Evolutionary conservation across 2,888 invertebrate species (phyloP), one percentile per base, ranked within the genome.

Genomic region (Cantharis lateralis): DNA sequence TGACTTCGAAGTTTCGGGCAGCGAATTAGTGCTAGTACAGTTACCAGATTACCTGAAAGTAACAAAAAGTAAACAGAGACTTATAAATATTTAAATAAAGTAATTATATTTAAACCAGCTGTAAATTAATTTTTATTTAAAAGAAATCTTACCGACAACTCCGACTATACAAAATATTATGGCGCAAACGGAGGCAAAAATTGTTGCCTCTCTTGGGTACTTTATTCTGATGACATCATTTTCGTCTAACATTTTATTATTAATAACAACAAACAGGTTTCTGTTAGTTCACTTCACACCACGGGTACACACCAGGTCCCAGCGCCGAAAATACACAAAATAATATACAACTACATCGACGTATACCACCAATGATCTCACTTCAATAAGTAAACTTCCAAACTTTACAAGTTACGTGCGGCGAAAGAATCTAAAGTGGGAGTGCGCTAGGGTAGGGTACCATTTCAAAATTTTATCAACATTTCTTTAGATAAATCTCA

Each of bases 111-210:
- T 48, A 48, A 48, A 48, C 48, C 48, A 48, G 48, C 48, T 48
- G 15, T 62, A 26, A 15, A 62, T 61, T 69, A 13, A 63, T 66
- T 68, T 72, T 62, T 68, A 71, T 68, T 62, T 18, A 71, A 15
- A 76, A 74, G 3, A 70, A 48, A 63, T 15, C 75, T 70, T 89
- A 96, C 96, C 96, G 77, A 94, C 89, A 78, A 95, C 92, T 78
- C 96, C 96, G 66, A 96, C 90, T 74, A 94, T 88, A 85, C 94
- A 93, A 89, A 96, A 96, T 74, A 95, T 86, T 83, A 95, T 93
- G 61, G 96, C 95, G 87, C 95, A 95, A 75, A 91, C 90, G 26
- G 95, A 95, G 15, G 95, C 96, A 84, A 94, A 89, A 82, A 95
- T 90, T 32, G 95, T 95, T 68, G 94, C 93, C 80, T 91, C 91